Evolutionary conservation across 2,797 vertebrate genomes (phyloP).

Genomic region (Austrolebias charrua): DNA sequence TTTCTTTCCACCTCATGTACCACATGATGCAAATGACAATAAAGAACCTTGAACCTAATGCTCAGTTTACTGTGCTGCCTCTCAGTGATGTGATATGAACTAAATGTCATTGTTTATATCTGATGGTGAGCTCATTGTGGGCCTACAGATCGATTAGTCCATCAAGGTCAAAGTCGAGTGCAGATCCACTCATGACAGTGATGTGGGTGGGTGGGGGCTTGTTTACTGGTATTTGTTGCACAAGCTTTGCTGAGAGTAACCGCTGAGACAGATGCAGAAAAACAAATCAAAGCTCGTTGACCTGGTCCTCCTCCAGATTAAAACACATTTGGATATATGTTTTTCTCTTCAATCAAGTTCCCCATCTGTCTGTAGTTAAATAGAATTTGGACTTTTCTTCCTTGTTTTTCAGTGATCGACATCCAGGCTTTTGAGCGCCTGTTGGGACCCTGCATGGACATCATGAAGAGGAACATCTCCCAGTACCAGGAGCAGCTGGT

Average conservation of each 20-base stretch:
- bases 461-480: constrained; percentile 97
- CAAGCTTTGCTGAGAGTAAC: not conserved
- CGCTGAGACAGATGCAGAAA: not conserved
- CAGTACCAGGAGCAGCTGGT: constrained; percentile 93
- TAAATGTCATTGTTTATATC: not conserved
- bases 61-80: no score
- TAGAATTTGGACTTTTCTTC: not conserved
- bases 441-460: constrained; percentile 95
- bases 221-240: not conserved
- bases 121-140: not conserved
- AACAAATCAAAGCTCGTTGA: not conserved
- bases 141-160: constrained; percentile 6
- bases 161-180: constrained; percentile 7
- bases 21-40: no score
- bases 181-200: not conserved
- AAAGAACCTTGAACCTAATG: no score
- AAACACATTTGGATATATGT: not conserved
- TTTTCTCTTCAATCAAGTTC: not conserved
- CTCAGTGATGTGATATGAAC: no score
- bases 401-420: constrained; percentile 85
- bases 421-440: constrained; percentile 94
- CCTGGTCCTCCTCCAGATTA: no score
- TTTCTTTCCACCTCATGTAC: no score
- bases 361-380: no score
- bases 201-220: no score